phyloP scores from a whole-genome alignment of 2,888 invertebrate genomes.

The Meteorus colon region DNA sequence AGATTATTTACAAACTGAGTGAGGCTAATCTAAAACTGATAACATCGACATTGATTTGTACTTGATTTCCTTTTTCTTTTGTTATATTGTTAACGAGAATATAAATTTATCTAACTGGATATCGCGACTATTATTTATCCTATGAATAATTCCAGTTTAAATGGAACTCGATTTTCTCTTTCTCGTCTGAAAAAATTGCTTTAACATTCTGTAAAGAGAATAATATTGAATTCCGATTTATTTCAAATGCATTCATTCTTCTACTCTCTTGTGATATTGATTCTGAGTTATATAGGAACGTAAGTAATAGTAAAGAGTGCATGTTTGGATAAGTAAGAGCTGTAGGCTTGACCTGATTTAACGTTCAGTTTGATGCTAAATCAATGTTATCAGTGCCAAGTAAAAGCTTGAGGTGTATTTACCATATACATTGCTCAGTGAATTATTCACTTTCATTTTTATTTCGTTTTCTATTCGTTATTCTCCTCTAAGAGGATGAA shows the following conservation, averaged over 20 bases:
- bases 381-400: background rate
- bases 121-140: background rate
- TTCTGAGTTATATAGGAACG: background rate
- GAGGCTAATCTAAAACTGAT: background rate
- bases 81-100: background rate
- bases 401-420: constrained; percentile 17
- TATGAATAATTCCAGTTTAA: background rate
- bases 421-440: constrained; percentile 2
- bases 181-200: background rate
- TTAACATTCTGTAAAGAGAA: background rate
- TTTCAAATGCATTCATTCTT: background rate
- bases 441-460: background rate
- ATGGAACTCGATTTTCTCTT: background rate
- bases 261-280: background rate
- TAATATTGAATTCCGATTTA: background rate
- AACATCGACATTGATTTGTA: background rate
- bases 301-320: constrained; percentile 10
- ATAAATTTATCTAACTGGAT: background rate
- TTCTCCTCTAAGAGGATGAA: background rate
- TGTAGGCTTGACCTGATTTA: background rate
- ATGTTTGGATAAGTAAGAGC: constrained; percentile 5
- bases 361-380: background rate
- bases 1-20: constrained; percentile 1
- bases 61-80: background rate
- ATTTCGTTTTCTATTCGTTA: constrained; percentile 8